A percentile compares a stretch with the other conserved stretches of the same genome.
Evolutionary conservation across 1,140 invertebrate species (phyloP).

Genomic region (Drosophila rhopaloa): DNA sequence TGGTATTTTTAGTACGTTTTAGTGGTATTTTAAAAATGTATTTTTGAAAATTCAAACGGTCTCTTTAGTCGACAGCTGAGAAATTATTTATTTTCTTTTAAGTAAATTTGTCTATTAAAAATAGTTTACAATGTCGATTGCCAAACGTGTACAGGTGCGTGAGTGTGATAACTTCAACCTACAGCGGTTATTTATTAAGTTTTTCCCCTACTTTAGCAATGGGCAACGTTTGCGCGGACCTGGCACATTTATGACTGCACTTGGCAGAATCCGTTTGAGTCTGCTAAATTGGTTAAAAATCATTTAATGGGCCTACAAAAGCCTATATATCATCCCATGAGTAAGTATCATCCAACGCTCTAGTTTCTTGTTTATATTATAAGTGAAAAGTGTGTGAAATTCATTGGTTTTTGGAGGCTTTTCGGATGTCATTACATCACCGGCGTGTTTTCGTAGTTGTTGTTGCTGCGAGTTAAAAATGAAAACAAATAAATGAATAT

Average conservation of each 20-base stretch:
- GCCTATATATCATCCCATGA: conserved; percentile 95
- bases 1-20: neutral
- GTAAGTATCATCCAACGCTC: conserved; percentile 85
- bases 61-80: neutral
- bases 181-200: neutral
- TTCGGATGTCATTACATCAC: conserved; percentile 61
- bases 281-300: conserved; percentile 90
- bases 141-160: conserved; percentile 84
- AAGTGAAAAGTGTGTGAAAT: conserved; percentile 13
- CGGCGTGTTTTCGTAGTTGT: conserved; percentile 38
- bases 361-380: conserved; percentile 2
- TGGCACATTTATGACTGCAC: conserved; percentile 98
- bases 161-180: neutral
- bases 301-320: conserved; percentile 95
- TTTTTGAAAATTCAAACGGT: neutral
- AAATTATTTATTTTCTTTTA: conserved; percentile 17
- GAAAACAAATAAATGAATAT: conserved; percentile 20
- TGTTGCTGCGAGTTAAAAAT: conserved; percentile 24
- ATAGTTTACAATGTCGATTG: conserved; percentile 75
- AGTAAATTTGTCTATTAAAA: conserved; percentile 47
- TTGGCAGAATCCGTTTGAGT: conserved; percentile 97
- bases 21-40: neutral
- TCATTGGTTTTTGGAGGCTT: neutral
- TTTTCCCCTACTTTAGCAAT: conserved; percentile 91
- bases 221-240: conserved; percentile 94